Base-by-base conservation (phyloP, 2,113 vertebrate species). In the Caranx melampygus region DNA sequence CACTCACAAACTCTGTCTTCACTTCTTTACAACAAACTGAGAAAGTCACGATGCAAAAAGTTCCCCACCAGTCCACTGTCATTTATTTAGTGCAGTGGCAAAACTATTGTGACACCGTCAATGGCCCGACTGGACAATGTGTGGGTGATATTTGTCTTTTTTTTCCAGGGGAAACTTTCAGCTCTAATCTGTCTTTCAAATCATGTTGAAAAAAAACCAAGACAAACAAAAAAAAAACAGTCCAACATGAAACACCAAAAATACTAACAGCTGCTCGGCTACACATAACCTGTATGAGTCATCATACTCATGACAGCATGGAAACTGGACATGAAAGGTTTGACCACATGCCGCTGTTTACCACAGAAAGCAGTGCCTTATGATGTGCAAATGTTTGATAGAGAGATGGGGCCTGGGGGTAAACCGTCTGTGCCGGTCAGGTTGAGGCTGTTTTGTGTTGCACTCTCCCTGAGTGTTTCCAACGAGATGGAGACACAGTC, bases 401-500 rank as follows among this genome's bases (percentile, higher is more conserved):
- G 33, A 69, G 33, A 37, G 52, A 44, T n/a, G 62, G 13, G 26
- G 69, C 77, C 67, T 60, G 16, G n/a, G 47, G 73, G 63, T 21
- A 73, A 72, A 52, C 67, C 33, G 47, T 66, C 54, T 81, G 67
- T 67, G 33, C 58, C 54, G 45, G 33, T 68, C 73, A 78, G 58
- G 62, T 15, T 35, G 21, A 68, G 33, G 21, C 69, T 34, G 51
- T 63, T 31, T 31, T 60, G 71, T 66, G 45, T 87, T 72, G 77
- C 71, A 51, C 31, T 77, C 40, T 59, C 31, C 10, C 21, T 0
- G n/a, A 65, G 47, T 51, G 52, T 78, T 80, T 85, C 65, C 79
- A 67, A 61, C 64, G 60, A 72, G 47, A 81, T 49, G 70, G 54
- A 83, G 47, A 72, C 65, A 72, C 37, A 7, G 37, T 55, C 78